These are phyloP conservation scores for Apodemia hepburni DNA, from an alignment of 2,888 invertebrate species.

Conservation along the genomic window DNA sequence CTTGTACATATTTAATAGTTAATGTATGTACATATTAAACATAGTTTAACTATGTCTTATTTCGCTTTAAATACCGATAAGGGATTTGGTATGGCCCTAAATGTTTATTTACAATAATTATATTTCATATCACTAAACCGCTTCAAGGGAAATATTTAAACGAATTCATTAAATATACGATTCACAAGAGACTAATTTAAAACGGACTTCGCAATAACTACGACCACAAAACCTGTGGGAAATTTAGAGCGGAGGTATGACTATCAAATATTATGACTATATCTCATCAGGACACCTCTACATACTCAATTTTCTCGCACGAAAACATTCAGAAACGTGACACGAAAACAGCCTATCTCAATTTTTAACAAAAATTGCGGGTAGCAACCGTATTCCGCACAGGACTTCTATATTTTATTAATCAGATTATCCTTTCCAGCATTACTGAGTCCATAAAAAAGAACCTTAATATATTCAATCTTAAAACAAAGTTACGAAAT, in stretches of 20 bases:
- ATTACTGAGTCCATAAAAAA: slow-evolving; percentile 7
- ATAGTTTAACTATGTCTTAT: too few species aligned
- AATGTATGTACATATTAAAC: too few species aligned
- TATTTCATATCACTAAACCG: neutral
- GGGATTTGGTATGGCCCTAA: too few species aligned
- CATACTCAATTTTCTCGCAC: slow-evolving; percentile 38
- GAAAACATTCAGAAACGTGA: slow-evolving; percentile 37
- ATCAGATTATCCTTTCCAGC: slow-evolving; percentile 13
- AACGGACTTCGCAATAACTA: slow-evolving; percentile 22
- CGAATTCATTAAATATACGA: slow-evolving; percentile 27
- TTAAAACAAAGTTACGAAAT: slow-evolving; percentile 12
- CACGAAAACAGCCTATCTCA: slow-evolving; percentile 13
- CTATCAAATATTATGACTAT: slow-evolving; percentile 33
- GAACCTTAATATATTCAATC: slow-evolving; percentile 13
- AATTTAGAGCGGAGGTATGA: slow-evolving; percentile 30
- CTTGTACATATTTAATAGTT: too few species aligned
- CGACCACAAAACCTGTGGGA: slow-evolving; percentile 31
- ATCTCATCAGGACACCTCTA: slow-evolving; percentile 41
- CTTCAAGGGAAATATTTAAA: slow-evolving; percentile 17
- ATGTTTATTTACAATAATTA: neutral
- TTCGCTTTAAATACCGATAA: too few species aligned
- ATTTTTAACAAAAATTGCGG: neutral
- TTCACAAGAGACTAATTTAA: slow-evolving; percentile 30
- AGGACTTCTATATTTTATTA: slow-evolving; percentile 9
- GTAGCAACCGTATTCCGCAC: neutral